Conservation (phyloP, 1,140 invertebrate genomes). For the Pararge aegeria region DNA sequence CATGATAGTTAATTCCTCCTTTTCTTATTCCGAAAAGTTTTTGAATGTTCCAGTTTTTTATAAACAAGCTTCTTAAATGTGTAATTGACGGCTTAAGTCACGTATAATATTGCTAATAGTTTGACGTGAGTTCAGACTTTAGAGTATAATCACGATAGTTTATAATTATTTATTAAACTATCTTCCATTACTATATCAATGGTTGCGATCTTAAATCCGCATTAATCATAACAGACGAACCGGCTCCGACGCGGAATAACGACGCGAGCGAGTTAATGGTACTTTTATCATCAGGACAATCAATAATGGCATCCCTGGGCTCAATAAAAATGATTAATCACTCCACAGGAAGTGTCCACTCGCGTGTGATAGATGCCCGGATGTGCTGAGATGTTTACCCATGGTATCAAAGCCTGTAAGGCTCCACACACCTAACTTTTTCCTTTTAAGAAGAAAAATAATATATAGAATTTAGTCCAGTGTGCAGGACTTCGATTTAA, state of each 20-base stretch:
- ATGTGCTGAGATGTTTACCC: constrained; percentile 33
- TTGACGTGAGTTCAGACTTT: too few relatives aligned
- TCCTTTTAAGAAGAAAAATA: too few relatives aligned
- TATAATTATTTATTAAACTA: too few relatives aligned
- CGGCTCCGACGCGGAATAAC: constrained; percentile 38
- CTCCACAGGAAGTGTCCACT: constrained; percentile 39
- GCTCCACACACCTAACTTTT: background rate
- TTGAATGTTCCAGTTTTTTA: too few relatives aligned
- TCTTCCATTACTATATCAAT: background rate
- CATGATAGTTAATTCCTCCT: too few relatives aligned
- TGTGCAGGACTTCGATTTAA: too few relatives aligned
- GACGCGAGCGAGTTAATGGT: constrained; percentile 50
- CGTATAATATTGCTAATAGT: too few relatives aligned
- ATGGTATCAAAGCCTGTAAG: background rate
- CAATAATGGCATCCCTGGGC: constrained; percentile 52
- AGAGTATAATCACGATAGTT: too few relatives aligned
- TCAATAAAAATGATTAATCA: constrained; percentile 69
- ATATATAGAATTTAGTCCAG: too few relatives aligned
- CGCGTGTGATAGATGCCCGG: constrained; percentile 49
- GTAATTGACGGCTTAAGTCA: too few relatives aligned
- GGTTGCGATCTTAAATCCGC: constrained; percentile 6
- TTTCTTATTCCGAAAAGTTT: too few relatives aligned
- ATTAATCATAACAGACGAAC: constrained; percentile 36
- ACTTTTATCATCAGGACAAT: constrained; percentile 55
- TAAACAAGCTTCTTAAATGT: too few relatives aligned